These are phyloP conservation scores for Nothobranchius furzeri DNA, from an alignment of 2,113 vertebrate species.

Conservation along the genomic window DNA sequence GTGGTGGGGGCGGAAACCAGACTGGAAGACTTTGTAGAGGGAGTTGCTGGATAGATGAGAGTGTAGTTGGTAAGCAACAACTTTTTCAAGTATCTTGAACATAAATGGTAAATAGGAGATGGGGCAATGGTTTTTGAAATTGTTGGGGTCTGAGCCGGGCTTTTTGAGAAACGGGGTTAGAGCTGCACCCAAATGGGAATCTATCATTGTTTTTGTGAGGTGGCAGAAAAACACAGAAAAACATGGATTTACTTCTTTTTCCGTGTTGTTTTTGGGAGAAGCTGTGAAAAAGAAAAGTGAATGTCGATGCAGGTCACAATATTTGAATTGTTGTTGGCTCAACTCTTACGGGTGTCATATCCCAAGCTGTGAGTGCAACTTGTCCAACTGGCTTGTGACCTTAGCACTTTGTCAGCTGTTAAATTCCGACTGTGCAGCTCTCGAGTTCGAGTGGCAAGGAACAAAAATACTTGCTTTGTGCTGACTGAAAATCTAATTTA, in stretches of 20 bases:
- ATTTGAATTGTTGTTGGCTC: slow-evolving; percentile 16
- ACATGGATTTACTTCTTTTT: slow-evolving; percentile 2
- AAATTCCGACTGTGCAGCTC: slow-evolving; percentile 2
- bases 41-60: too few species aligned
- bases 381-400: slow-evolving; percentile 7
- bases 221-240: neutral
- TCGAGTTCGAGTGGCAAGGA: neutral
- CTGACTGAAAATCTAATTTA: neutral
- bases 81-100: too few species aligned
- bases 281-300: slow-evolving; percentile 3
- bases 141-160: too few species aligned
- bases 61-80: too few species aligned
- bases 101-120: too few species aligned
- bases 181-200: slow-evolving; percentile 10
- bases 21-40: too few species aligned
- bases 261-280: slow-evolving; percentile 7
- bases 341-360: slow-evolving; percentile 1
- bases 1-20: too few species aligned
- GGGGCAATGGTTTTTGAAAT: too few species aligned
- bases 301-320: slow-evolving; percentile 27
- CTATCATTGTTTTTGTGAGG: slow-evolving; percentile 7
- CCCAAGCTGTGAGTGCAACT: slow-evolving; percentile 14
- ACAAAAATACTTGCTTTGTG: neutral
- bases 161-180: too few species aligned
- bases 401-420: slow-evolving; percentile 9